Percentiles rank a stretch among this genome's conserved stretches.
Conservation (phyloP, 2,797 vertebrate species). For the Mergus octosetaceus region DNA sequence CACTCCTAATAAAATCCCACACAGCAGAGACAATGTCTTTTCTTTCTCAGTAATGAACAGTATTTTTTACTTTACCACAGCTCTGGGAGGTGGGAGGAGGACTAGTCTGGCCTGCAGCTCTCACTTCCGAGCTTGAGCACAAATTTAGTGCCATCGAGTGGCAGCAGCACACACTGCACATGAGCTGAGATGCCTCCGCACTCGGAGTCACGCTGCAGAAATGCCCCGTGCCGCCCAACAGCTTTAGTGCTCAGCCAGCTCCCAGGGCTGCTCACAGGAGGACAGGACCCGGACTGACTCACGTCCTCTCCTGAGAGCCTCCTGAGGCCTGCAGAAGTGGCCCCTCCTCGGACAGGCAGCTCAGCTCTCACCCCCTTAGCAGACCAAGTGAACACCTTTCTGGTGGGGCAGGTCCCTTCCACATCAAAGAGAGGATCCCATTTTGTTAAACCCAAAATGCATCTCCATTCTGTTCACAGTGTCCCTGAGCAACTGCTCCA, state of each 20-base stretch:
- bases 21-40: background rate
- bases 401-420: background rate
- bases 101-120: background rate
- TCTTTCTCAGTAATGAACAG: background rate
- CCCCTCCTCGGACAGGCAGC: background rate
- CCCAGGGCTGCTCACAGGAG: background rate
- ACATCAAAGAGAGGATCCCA: background rate
- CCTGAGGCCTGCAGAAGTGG: background rate
- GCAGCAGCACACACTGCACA: conserved; percentile 13
- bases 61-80: background rate
- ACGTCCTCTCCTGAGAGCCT: background rate
- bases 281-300: background rate
- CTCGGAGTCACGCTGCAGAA: background rate
- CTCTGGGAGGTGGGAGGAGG: background rate
- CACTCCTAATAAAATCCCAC: background rate
- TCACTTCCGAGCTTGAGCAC: background rate
- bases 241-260: background rate
- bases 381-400: background rate
- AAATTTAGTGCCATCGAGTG: background rate
- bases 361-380: fast-evolving
- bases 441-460: background rate
- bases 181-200: fast-evolving
- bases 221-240: background rate
- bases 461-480: background rate
- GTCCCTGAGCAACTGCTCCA: conserved; percentile 22